Evolutionary conservation across 2,888 invertebrate species (phyloP).

Genomic region (Melanargia galathea): DNA sequence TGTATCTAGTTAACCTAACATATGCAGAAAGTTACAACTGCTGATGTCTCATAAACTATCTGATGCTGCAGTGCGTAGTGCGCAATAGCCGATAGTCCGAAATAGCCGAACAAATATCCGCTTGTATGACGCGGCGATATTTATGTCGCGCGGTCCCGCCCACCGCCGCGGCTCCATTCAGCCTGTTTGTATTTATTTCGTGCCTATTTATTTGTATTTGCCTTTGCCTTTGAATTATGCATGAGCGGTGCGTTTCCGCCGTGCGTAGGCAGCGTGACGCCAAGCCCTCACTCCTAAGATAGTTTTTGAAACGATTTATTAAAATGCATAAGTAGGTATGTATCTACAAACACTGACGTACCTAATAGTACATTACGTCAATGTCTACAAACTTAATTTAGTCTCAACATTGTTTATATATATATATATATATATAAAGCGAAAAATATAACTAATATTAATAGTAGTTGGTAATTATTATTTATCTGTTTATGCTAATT

Average conservation of each 20-base stretch:
- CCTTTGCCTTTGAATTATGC: conserved; percentile 80
- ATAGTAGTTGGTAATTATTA: too few species aligned
- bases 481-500: too few species aligned
- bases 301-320: conserved; percentile 3
- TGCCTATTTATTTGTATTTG: conserved; percentile 82
- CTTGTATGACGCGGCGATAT: conserved; percentile 78
- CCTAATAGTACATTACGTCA: too few species aligned
- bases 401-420: too few species aligned
- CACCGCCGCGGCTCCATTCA: conserved; percentile 78
- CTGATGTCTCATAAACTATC: conserved; percentile 33
- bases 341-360: too few species aligned
- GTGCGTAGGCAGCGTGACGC: conserved; percentile 82
- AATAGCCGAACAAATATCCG: conserved; percentile 75
- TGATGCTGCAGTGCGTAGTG: conserved; percentile 37
- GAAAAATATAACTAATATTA: too few species aligned
- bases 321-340: neutral
- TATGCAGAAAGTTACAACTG: conserved; percentile 3
- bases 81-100: conserved; percentile 52
- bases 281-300: conserved; percentile 49
- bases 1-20: too few species aligned
- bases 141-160: conserved; percentile 80
- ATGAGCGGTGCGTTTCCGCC: conserved; percentile 79
- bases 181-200: conserved; percentile 81
- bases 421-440: too few species aligned
- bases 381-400: too few species aligned